Evolutionary conservation across 2,113 vertebrate genomes (phyloP), one percentile per base, ranked within the genome.

Genomic region (Antennarius striatus): DNA sequence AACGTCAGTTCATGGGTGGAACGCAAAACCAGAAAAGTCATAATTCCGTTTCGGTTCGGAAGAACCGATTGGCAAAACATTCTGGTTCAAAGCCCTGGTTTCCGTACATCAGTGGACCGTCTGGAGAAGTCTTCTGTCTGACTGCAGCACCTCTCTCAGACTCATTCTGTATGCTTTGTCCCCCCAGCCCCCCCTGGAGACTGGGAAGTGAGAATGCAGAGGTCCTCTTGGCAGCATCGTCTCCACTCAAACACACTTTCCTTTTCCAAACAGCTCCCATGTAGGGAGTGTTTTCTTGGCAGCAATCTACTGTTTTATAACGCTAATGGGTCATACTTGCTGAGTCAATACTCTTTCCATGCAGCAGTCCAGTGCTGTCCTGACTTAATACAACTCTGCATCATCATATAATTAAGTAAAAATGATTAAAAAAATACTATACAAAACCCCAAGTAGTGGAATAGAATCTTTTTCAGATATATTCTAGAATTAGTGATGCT

Each of bases 171-270:
- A 50, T 15, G 7, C 16, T 51, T 36, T 36, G 32, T 36, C 32
- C 32, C 22, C 7, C 32, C 32, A 36, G 4, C 5, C 7, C 32
- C 32, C 32, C 32, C 7, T 2, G 32, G 32, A 36, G 32, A 7
- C 32, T 7, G 32, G 3, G 5, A 5, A 4, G 5, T 36, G 32
- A 5, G 5, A 4, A 36, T 36, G 32, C 32, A 3, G 32, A 45
- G 9, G 42, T 3, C 42, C 42, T 64, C 46, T 52, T 63, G 73
- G 74, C 58, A 68, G 51, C 69, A 65, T 71, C 67, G 66, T 54
- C 73, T 80, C 80, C 70, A 53, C 73, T 70, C 64, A 53, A 5
- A 63, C 69, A 36, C 54, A 63, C 70, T 80, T 68, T 64, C 39
- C 9, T 55, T 63, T 47, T 51, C n/a, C 71, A 72, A 64, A 61